Evolutionary conservation across 2,797 vertebrate species (phyloP).

Genomic region (Tolypeutes matacus): DNA sequence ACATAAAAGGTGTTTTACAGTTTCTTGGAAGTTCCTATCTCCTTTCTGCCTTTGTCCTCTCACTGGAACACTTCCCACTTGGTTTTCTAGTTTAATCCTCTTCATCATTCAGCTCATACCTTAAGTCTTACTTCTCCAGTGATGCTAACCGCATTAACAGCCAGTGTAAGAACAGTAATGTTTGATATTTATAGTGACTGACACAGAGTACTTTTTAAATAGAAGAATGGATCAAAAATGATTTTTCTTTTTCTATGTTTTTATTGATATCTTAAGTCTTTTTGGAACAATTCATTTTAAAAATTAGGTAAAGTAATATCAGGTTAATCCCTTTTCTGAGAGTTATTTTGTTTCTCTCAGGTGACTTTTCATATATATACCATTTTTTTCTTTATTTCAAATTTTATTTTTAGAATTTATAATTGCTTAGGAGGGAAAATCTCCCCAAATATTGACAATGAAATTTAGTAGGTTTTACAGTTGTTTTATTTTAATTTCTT

Average conservation of each 20-base stretch:
- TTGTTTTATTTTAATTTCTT: not conserved
- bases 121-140: not conserved
- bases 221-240: not conserved
- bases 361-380: not conserved
- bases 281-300: not conserved
- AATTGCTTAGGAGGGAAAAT: not conserved
- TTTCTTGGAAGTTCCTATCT: not conserved
- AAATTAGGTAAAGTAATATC: not conserved
- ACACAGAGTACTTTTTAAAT: not conserved
- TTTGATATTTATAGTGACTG: not conserved
- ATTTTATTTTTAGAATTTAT: not conserved
- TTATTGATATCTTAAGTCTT: not conserved
- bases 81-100: not conserved
- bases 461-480: not conserved
- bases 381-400: not conserved
- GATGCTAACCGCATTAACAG: not conserved
- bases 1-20: not conserved
- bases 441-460: not conserved
- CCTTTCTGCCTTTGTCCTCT: not conserved
- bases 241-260: not conserved
- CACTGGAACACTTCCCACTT: not conserved
- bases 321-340: not conserved
- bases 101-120: not conserved
- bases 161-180: not conserved
- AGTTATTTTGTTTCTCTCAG: not conserved